Evolutionary conservation across 2,888 invertebrate species (phyloP), one percentile per base, ranked within the genome.

Genomic region (Linyphia triangularis): DNA sequence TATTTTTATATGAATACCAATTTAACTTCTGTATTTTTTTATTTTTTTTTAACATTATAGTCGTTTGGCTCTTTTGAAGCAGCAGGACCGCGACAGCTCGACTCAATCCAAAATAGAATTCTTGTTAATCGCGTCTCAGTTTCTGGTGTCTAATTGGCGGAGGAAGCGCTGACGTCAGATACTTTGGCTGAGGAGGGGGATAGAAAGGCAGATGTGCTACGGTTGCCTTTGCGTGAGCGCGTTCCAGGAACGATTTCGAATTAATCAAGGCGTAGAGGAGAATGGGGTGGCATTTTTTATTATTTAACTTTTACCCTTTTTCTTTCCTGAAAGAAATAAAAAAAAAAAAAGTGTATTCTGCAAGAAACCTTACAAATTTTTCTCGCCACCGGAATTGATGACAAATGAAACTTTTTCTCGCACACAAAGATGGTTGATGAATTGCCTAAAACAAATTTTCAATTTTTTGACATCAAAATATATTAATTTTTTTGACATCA

Each of bases 61-160:
- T n/a, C n/a, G n/a, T 30, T 30, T 65, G 30, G n/a, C 1, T 7
- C 65, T 24, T 16, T 13, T 43, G 13, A 37, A 70, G 9, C 28
- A 70, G 22, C 5, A 59, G 33, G 3, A 70, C 16, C 51, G 9
- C 51, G 22, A 26, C 70, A 19, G 16, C 43, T 9, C 24, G 40
- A 43, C 40, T 16, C 24, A 40, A 59, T 72, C 65, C 13, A 83
- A 83, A 83, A 65, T 83, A 83, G 73, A 83, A 67, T 83, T 83
- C 73, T 51, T 24, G 33, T 83, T 83, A 83, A 73, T 83, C 73
- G 51, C 30, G 65, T 9, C 22, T 40, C 61, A 33, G 33, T 63
- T 61, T 28, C 30, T 22, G 82, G 72, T 40, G 40, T 28, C 30
- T 22, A 72, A 83, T 83, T 83, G 82, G 82, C 19, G 28, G 63